Evolutionary conservation across 92 coral and sea anemone species (phyloP), one percentile per base, ranked within the genome.

Genomic region (Actinostola sp.): DNA sequence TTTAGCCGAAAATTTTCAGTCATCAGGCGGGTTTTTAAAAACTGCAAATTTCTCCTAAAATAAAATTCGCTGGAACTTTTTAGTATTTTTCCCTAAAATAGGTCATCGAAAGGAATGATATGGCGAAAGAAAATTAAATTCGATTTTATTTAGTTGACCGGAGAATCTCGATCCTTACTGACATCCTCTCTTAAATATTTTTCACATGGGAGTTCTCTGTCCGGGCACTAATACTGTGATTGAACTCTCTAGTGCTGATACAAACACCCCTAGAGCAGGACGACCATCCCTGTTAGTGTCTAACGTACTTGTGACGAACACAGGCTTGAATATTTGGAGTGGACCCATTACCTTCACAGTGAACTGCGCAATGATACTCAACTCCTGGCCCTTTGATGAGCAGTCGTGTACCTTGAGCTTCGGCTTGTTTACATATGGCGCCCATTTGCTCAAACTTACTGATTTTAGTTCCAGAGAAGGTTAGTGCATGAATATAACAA

Each of bases 371-470:
- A 83, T 88, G 86, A 28, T 62, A 31, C 56, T 88, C 2, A 44
- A 59, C 20, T 24, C 61, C 16, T 88, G 84, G 76, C 93, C 93
- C 2, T 88, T 88, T 64, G 93, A 88, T 61, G 48, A 63, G 13
- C 93, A 88, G 65, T 21, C 16, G 3, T 88, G 93, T 71, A 55
- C 25, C 29, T 56, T 88, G 43, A 72, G 61, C 17, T 88, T 88
- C 33, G 86, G 83, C 0, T 88, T 89, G 15, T 80, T 25, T 46
- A 54, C 79, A 0, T 84, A 78, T 30, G 89, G 82, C 9, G 42
- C 45, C 1, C 67, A 75, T 25, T 63, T 61, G 23, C 33, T 88
- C 62, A 54, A 3, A 43, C 31, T 87, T 8, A 62, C 30, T n/a
- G 33, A 52, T 2, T 84, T 84, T 53, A 66, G 52, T 14, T 68